phyloP scores from a whole-genome alignment of 2,113 vertebrate species.

The Tenrec ecaudatus region DNA sequence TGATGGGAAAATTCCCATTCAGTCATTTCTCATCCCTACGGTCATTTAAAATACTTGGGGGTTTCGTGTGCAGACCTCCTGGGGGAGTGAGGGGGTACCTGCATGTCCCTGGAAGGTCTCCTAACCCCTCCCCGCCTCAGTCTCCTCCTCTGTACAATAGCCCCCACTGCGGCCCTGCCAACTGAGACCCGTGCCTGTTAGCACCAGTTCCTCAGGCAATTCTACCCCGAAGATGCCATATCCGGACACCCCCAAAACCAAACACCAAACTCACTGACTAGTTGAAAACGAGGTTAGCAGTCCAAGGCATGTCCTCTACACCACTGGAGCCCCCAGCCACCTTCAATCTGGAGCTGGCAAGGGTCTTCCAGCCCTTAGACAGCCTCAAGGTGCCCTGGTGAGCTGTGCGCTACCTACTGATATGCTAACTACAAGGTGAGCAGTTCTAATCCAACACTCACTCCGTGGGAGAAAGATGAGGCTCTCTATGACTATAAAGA shows the following conservation, averaged over 20 bases:
- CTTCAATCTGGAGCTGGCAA: background rate
- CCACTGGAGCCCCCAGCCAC: background rate
- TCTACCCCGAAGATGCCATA: no score
- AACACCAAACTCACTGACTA: rapidly evolving
- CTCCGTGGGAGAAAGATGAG: no score
- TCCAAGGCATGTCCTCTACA: no score
- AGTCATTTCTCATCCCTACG: no score
- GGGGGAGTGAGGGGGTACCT: no score
- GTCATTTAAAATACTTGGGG: background rate
- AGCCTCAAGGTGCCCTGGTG: no score
- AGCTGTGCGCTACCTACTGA: no score
- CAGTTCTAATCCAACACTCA: no score
- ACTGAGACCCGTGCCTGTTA: rapidly evolving
- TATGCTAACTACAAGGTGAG: no score
- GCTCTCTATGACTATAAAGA: no score
- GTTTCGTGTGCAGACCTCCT: background rate
- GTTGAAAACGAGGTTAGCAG: background rate
- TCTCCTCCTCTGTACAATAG: background rate
- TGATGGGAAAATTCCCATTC: background rate
- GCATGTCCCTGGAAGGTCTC: background rate
- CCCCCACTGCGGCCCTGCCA: background rate
- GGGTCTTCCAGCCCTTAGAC: background rate
- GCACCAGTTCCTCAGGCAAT: rapidly evolving
- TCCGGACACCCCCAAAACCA: no score
- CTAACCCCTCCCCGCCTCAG: background rate